Percentiles rank a stretch among this genome's conserved stretches.
phyloP scores from a whole-genome alignment of 2,113 vertebrate genomes.

The Thymallus thymallus region DNA sequence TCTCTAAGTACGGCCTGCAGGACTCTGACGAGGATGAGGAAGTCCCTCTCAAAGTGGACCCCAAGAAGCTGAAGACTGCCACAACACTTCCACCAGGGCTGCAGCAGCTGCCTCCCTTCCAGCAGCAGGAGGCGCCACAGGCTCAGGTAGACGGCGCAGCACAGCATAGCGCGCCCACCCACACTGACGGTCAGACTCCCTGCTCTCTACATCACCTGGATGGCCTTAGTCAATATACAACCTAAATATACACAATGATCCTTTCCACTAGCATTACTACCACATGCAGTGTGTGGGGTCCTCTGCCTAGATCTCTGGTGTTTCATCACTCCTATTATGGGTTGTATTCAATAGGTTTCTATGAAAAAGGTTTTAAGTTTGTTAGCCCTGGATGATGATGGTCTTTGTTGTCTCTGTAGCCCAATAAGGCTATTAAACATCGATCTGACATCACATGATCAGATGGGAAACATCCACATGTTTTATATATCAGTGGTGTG shows the following conservation, averaged over 20 bases:
- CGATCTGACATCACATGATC: background rate
- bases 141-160: constrained; percentile 82
- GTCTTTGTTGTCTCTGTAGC: no score
- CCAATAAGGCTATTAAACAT: no score
- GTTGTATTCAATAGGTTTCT: no score
- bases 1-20: constrained; percentile 95
- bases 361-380: no score
- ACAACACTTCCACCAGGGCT: constrained; percentile 59
- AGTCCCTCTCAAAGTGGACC: constrained; percentile 75
- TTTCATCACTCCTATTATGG: no score
- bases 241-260: no score
- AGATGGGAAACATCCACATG: background rate
- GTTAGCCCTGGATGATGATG: no score
- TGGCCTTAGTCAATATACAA: background rate
- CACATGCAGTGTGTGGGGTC: no score
- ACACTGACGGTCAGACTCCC: constrained; percentile 26
- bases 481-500: background rate
- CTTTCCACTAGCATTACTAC: no score
- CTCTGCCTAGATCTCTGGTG: no score
- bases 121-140: constrained; percentile 79
- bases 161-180: constrained; percentile 39
- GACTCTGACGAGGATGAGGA: constrained; percentile 95
- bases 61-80: constrained; percentile 88
- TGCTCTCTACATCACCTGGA: background rate
- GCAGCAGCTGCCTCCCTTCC: constrained; percentile 59